Base-by-base conservation (phyloP, 2,113 vertebrate species). In the Stomatorhinus ivindoensis region DNA sequence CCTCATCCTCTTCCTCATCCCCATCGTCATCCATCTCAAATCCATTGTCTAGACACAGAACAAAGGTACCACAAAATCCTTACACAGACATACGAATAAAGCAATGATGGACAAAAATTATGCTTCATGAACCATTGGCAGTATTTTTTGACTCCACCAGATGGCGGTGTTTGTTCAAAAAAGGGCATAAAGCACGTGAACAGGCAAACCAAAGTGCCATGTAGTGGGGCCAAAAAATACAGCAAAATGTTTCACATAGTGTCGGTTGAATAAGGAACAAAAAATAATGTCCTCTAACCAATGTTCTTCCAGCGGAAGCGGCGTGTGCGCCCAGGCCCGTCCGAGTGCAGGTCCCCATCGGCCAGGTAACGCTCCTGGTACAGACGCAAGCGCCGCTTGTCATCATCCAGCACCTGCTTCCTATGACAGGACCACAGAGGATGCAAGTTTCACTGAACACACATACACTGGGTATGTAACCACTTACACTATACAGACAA, bases 281-380 rank as follows among this genome's bases (percentile, higher is more conserved):
- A 69, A 31, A 69, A 61, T n/a, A 69, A 31, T 31, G 61, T 31
- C 61, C 44, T 19, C 90, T n/a, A 92, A 99, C 98, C 97, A 21
- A 98, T 97, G 89, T 98, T 97, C 90, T 97, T 99, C 98, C 98
- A 99, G 58, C 97, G 96, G 94, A 99, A 99, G 73, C 93, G 97
- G 4, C 98, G 97, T 65, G 92, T 96, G 65, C 98, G 95, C 4
- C 98, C 98, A 0, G 98, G 98, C 0, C 98, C 98, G 0, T 99
- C 98, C 0, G 97, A 98, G 91, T 99, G 98, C 80, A 99, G 95
- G 93, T 99, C 98, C 0, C 98, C 98, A 1, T 99, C 97, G 0
- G 96, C 94, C 17, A 99, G 97, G 93, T 98, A 99, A 0, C 95
- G 92, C 93, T 99, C 98, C 93, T 99, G 98, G 93, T 97, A 99